Evolutionary conservation across 2,888 invertebrate genomes (phyloP).

Genomic region (Chloromyia formosa): DNA sequence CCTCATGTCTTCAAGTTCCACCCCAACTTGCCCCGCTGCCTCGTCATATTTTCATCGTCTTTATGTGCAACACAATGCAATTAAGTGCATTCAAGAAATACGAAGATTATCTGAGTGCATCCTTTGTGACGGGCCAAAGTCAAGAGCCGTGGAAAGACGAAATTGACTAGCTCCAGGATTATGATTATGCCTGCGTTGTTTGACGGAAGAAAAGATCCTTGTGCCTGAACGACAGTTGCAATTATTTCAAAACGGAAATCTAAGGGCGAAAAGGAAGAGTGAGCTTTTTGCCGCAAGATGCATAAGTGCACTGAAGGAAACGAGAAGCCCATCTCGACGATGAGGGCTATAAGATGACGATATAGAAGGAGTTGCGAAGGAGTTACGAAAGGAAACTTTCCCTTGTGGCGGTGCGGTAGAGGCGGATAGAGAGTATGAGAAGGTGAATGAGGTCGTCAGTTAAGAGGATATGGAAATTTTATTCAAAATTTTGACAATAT

Average conservation of each 20-base stretch:
- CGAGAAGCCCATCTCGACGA: no score
- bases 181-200: not conserved
- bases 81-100: conserved; percentile 40
- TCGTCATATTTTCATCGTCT: not conserved
- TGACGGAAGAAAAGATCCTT: conserved; percentile 22
- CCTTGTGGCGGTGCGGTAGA: no score
- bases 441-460: not conserved
- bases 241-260: conserved; percentile 40
- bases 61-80: conserved; percentile 35
- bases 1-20: no score
- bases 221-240: conserved; percentile 15
- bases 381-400: not conserved
- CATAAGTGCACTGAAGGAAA: no score
- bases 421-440: not conserved
- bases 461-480: conserved; percentile 3
- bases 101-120: conserved; percentile 33
- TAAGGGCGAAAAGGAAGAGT: no score
- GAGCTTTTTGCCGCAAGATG: no score
- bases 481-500: not conserved
- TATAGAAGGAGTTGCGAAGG: not conserved
- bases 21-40: not conserved
- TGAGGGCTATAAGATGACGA: not conserved
- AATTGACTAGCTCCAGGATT: conserved; percentile 32
- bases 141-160: conserved; percentile 32
- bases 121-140: conserved; percentile 32